phyloP scores from a whole-genome alignment of 2,113 vertebrate species.

The Pomatorhinus ruficollis region DNA sequence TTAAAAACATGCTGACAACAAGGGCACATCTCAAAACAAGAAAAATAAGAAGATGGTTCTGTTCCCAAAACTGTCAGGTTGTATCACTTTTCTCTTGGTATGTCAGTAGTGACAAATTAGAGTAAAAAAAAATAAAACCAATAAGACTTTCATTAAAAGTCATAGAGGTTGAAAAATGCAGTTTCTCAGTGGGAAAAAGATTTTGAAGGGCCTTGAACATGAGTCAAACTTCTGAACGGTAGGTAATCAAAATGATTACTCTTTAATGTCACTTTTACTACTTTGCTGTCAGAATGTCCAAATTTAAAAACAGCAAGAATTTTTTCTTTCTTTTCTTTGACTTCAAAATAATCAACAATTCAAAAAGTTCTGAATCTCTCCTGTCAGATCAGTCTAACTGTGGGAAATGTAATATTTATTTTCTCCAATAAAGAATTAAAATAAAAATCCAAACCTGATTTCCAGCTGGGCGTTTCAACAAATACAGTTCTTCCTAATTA shows the following conservation, averaged over 20 bases:
- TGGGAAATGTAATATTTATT: not conserved
- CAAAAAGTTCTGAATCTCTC: not conserved
- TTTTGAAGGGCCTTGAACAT: not conserved
- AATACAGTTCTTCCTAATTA: not conserved
- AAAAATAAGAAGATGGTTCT: not conserved
- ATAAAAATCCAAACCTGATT: not conserved
- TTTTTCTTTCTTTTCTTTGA: not conserved
- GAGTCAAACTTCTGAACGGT: not conserved
- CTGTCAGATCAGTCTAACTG: not conserved
- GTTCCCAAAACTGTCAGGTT: not conserved
- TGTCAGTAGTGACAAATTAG: not conserved
- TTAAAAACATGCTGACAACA: not conserved
- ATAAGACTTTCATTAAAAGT: not conserved
- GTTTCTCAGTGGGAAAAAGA: not conserved
- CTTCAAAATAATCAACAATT: not conserved
- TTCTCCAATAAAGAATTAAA: not conserved
- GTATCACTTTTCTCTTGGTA: not conserved
- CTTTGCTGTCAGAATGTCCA: not conserved
- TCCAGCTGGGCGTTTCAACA: not conserved
- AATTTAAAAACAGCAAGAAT: not conserved
- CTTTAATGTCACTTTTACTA: not conserved
- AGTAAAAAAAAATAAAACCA: not conserved
- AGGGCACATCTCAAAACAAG: not conserved
- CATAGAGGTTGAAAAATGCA: not conserved
- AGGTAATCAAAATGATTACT: not conserved